Conservation (phyloP, 2,113 vertebrate species). For the Caretta caretta region DNA sequence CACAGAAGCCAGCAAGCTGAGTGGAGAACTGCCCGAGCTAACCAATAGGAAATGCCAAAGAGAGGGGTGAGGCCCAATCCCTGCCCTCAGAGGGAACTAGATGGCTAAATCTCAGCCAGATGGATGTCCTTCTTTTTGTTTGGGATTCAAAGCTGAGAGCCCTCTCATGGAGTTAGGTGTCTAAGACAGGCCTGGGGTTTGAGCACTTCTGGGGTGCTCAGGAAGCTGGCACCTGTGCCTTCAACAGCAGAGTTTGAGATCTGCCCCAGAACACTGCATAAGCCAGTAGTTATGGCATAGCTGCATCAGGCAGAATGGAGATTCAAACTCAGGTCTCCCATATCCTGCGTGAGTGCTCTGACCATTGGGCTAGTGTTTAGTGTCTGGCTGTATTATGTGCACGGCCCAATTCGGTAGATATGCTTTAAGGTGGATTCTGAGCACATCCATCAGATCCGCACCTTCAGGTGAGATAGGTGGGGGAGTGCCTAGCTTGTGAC, state of each 20-base stretch:
- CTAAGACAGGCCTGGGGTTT: neutral
- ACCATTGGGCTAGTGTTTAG: neutral
- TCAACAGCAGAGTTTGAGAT: neutral
- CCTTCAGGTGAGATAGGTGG: neutral
- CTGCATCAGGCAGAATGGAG: neutral
- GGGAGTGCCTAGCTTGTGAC: neutral
- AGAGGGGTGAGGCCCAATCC: neutral
- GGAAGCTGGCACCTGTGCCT: too few relatives aligned
- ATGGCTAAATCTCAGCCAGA: neutral
- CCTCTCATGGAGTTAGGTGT: neutral
- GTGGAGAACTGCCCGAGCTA: neutral
- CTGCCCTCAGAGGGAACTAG: neutral
- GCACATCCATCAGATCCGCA: neutral
- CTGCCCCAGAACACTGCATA: too few relatives aligned
- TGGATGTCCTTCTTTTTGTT: neutral
- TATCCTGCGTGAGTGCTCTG: neutral
- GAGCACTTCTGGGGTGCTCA: too few relatives aligned
- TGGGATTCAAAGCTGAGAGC: neutral
- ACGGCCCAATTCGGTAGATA: neutral
- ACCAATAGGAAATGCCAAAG: neutral
- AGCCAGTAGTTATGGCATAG: too few relatives aligned
- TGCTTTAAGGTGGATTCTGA: neutral
- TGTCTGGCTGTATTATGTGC: neutral
- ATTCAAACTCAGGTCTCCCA: neutral
- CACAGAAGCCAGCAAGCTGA: neutral